These are phyloP conservation scores for Melanotaenia nigrans DNA, from an alignment of 2,797 vertebrate genomes.

Conservation along the genomic window DNA sequence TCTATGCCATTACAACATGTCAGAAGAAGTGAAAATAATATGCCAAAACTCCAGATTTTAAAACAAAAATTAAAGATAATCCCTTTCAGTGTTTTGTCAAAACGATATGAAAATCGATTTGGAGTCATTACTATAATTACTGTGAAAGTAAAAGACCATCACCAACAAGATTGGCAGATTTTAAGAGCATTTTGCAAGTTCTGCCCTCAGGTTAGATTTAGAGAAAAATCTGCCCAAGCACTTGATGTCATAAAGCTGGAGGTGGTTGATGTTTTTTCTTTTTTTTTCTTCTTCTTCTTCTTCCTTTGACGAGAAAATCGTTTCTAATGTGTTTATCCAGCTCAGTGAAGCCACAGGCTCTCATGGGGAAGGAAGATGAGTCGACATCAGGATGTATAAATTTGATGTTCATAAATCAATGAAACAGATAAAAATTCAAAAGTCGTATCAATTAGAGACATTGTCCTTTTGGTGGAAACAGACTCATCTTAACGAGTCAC, in stretches of 20 bases:
- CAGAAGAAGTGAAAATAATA: not conserved
- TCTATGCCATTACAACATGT: not conserved
- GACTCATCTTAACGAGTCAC: constrained; percentile 28
- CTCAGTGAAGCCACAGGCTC: constrained; percentile 18
- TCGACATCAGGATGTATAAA: constrained; percentile 11
- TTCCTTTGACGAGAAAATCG: constrained; percentile 25
- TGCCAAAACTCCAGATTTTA: not conserved
- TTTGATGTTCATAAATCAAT: not conserved
- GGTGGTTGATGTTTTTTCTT: constrained; percentile 1
- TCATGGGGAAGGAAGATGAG: not conserved
- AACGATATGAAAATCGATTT: constrained; percentile 7
- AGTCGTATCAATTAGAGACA: not conserved
- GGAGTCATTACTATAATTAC: constrained; percentile 25
- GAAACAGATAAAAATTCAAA: not conserved
- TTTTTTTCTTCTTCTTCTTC: not conserved
- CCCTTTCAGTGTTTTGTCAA: not conserved
- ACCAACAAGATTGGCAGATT: constrained; percentile 21
- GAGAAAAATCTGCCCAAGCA: constrained; percentile 25
- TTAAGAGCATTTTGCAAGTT: not conserved
- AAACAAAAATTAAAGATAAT: not conserved
- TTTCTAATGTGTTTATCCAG: constrained; percentile 38
- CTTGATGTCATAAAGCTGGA: constrained; percentile 22
- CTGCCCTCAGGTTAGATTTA: constrained; percentile 35
- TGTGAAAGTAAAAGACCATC: constrained; percentile 9
- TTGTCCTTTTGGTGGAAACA: not conserved